Evolutionary conservation across 2,113 vertebrate genomes (phyloP).

Genomic region (Ptyas mucosa): DNA sequence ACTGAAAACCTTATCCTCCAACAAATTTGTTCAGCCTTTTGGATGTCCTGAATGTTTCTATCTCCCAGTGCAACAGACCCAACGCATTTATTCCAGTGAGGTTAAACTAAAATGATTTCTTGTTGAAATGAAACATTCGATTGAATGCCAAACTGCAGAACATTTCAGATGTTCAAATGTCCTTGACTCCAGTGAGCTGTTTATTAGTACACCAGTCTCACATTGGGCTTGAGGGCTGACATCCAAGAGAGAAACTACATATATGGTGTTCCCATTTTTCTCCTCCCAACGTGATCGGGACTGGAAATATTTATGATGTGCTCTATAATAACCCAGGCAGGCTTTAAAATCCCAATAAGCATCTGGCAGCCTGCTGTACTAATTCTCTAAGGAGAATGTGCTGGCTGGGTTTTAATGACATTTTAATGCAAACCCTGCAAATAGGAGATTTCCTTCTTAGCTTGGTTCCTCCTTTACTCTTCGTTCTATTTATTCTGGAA

Average conservation of each 20-base stretch:
- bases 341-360: constrained; percentile 37
- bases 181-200: background rate
- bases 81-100: background rate
- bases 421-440: constrained; percentile 37
- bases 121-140: background rate
- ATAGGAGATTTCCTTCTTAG: constrained; percentile 26
- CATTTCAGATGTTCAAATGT: background rate
- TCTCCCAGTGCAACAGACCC: background rate
- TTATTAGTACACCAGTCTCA: background rate
- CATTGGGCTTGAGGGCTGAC: background rate
- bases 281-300: constrained; percentile 7
- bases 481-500: constrained; percentile 27
- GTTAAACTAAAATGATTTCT: background rate
- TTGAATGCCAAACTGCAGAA: background rate
- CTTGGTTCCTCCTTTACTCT: constrained; percentile 20
- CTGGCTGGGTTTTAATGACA: constrained; percentile 20
- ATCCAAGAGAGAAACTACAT: background rate
- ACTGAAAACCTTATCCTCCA: background rate
- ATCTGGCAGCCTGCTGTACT: constrained; percentile 21
- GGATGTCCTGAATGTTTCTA: background rate
- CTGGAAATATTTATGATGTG: constrained; percentile 44
- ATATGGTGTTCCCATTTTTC: background rate
- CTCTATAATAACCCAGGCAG: constrained; percentile 34
- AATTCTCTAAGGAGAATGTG: constrained; percentile 28
- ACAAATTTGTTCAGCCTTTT: background rate